phyloP scores from a whole-genome alignment of 2,888 invertebrate species.

The Apodemia zela region DNA sequence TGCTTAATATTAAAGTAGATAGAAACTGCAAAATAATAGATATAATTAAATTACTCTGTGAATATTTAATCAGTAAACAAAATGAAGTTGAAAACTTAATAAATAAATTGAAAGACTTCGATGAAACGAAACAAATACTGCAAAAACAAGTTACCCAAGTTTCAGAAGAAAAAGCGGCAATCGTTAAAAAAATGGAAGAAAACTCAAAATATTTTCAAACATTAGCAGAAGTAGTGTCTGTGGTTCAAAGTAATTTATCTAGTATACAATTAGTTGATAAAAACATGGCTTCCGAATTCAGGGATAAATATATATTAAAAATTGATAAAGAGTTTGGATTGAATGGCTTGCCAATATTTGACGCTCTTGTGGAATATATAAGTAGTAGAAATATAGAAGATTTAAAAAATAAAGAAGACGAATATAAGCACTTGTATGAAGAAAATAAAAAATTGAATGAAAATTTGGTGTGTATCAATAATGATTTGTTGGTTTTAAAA shows the following conservation, averaged over 20 bases:
- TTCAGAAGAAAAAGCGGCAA: constrained; percentile 37
- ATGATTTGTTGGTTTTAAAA: constrained; percentile 46
- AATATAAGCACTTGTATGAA: constrained; percentile 43
- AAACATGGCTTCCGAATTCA: constrained; percentile 41
- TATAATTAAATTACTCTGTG: constrained; percentile 60
- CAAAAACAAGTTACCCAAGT: constrained; percentile 42
- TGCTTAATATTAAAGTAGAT: constrained; percentile 41
- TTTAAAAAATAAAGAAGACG: constrained; percentile 38
- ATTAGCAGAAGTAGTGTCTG: constrained; percentile 39
- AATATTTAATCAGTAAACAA: constrained; percentile 50
- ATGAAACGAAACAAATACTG: constrained; percentile 46
- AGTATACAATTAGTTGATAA: constrained; percentile 33
- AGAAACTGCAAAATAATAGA: constrained; percentile 55
- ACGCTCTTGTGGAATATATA: constrained; percentile 42
- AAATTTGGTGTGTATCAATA: constrained; percentile 45
- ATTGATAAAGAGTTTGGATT: constrained; percentile 53
- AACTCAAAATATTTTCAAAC: constrained; percentile 41
- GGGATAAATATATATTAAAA: constrained; percentile 47
- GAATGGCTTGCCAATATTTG: constrained; percentile 44
- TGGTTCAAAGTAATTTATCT: constrained; percentile 44
- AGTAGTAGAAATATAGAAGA: constrained; percentile 43
- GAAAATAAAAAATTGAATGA: constrained; percentile 40
- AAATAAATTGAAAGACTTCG: constrained; percentile 56
- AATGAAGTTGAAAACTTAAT: constrained; percentile 60
- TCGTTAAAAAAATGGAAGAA: constrained; percentile 43